Evolutionary conservation across 2,888 invertebrate genomes (phyloP), one percentile per base, ranked within the genome.

Genomic region (Entomobrya multifasciata): DNA sequence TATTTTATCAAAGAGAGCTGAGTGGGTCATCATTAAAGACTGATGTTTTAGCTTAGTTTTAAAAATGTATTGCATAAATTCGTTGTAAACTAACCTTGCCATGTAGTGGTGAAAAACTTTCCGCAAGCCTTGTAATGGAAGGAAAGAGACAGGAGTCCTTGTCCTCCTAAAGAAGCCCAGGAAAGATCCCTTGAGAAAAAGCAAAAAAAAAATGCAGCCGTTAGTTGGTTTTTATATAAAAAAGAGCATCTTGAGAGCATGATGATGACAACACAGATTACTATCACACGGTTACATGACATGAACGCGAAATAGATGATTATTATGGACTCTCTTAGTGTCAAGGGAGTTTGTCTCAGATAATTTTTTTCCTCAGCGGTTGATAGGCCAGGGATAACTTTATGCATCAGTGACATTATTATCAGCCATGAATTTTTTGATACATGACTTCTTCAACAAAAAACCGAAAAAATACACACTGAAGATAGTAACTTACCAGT

Each of bases 1-100:
- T 87, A 67, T 67, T 87, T 87, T 47, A 77, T 89, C 87, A 87
- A 89, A 87, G 88, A 30, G 88, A 88, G 88, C 86, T 88, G 88
- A 88, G 88, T 88, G 44, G 82, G 83, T 88, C 88, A 88, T 88
- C 88, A 86, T 86, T 74, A 57, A 81, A 49, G 22, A 52, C 27
- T 67, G 17, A 11, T 67, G 25, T 44, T 22, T 36, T 27, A 65
- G 2, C 2, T 65, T 30, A 10, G 62, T 67, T n/a, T n/a, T n/a
- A n/a, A n/a, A n/a, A 55, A 20, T 4, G 36, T 6, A 8, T 15
- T 20, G 20, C n/a, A 67, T n/a, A 11, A 20, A 67, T 20, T 44
- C 36, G 13, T 41, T 17, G 67, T 44, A 67, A 41, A 67, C 67
- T n/a, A 67, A 62, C 60, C 60, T 62, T 62, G 22, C n/a, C 30